Conservation (phyloP, 1,140 invertebrate species). For the Drosophila cardini region DNA sequence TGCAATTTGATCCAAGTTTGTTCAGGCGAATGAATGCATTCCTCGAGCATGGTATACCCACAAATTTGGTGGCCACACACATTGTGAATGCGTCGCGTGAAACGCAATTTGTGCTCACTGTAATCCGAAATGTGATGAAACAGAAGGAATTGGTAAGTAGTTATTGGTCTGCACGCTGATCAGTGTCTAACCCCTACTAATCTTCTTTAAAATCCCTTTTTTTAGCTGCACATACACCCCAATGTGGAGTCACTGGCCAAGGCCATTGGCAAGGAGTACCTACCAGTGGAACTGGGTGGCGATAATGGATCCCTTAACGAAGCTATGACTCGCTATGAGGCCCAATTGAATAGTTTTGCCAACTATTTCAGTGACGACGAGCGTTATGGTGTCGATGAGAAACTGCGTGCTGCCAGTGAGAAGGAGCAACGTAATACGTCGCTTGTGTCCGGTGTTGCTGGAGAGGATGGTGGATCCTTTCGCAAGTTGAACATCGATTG, state of each 20-base stretch:
- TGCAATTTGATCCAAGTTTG: constrained; percentile 85
- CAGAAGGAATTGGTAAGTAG: constrained; percentile 76
- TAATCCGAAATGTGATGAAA: constrained; percentile 78
- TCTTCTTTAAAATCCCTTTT: not conserved
- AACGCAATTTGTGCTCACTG: constrained; percentile 70
- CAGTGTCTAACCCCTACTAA: too few species aligned
- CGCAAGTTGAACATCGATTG: constrained; percentile 79
- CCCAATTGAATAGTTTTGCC: constrained; percentile 84
- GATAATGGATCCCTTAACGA: constrained; percentile 85
- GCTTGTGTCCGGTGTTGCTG: constrained; percentile 25
- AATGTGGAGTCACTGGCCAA: constrained; percentile 84
- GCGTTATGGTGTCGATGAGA: constrained; percentile 86
- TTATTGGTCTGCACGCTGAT: too few species aligned
- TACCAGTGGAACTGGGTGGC: constrained; percentile 87
- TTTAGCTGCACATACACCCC: constrained; percentile 75
- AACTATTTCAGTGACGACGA: constrained; percentile 86
- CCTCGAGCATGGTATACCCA: constrained; percentile 86
- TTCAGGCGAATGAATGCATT: constrained; percentile 85
- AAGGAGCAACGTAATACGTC: constrained; percentile 42
- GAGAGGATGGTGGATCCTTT: constrained; percentile 58
- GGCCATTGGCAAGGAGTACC: constrained; percentile 85
- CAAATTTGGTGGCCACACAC: constrained; percentile 86
- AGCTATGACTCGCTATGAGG: constrained; percentile 85
- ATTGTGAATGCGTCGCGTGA: constrained; percentile 85
- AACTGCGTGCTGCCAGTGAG: constrained; percentile 81